These are phyloP conservation scores for Branchipolynoe longqiensis DNA, from an alignment of 2,888 invertebrate species.

Conservation along the genomic window DNA sequence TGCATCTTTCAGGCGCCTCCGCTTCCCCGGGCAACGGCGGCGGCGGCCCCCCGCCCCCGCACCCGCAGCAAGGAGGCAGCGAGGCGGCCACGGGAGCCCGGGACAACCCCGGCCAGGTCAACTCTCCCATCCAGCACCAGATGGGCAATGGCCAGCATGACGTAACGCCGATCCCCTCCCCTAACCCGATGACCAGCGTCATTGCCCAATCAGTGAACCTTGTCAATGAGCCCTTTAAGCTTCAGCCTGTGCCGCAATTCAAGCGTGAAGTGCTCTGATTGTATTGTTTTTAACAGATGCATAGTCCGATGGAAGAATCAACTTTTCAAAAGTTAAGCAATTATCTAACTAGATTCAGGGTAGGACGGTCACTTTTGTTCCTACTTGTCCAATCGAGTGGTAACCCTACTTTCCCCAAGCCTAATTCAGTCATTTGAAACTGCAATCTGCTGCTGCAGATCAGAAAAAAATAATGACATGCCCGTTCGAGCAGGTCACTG, in stretches of 20 bases:
- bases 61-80: neutral
- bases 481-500: too few relatives aligned
- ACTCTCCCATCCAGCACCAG: neutral
- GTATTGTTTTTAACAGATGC: too few relatives aligned
- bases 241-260: slow-evolving; percentile 53
- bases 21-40: neutral
- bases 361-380: neutral
- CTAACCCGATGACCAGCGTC: slow-evolving; percentile 37
- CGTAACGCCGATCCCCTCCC: slow-evolving; percentile 56
- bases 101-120: slow-evolving; percentile 1
- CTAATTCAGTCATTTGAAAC: too few relatives aligned
- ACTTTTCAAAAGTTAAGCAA: too few relatives aligned
- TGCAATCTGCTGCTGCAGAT: too few relatives aligned
- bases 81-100: neutral
- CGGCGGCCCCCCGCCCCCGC: slow-evolving; percentile 4
- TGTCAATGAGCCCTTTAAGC: slow-evolving; percentile 52
- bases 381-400: neutral
- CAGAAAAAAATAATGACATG: too few relatives aligned
- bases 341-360: neutral
- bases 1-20: neutral
- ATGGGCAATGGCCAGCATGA: slow-evolving; percentile 41
- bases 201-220: slow-evolving; percentile 18
- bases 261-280: slow-evolving; percentile 44
- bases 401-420: neutral
- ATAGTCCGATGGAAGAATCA: too few relatives aligned